phyloP scores from a whole-genome alignment of 2,113 vertebrate species.

The Phylloscopus trochiloides region DNA sequence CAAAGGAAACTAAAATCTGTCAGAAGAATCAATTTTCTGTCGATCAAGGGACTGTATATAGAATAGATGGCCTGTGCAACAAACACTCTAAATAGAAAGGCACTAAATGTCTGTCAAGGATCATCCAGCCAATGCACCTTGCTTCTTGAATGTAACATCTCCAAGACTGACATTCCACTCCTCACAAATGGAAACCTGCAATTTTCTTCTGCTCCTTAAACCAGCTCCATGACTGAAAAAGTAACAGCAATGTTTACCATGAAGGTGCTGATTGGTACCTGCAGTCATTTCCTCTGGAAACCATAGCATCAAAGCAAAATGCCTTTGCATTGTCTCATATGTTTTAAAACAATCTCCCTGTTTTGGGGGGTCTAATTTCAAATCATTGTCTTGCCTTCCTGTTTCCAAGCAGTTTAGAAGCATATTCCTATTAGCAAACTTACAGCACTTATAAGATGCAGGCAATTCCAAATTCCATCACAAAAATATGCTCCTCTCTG shows the following conservation, averaged over 20 bases:
- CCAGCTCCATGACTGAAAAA: not conserved
- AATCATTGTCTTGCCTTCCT: conserved; percentile 18
- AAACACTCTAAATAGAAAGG: not conserved
- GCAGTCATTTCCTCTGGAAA: not conserved
- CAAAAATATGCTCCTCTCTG: not conserved
- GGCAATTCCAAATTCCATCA: not conserved
- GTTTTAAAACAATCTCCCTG: not conserved
- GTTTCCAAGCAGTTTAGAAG: not conserved
- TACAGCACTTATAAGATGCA: not conserved
- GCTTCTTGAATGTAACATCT: not conserved
- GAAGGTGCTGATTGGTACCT: conserved; percentile 17
- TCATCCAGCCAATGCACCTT: not conserved
- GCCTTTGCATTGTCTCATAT: not conserved
- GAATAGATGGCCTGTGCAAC: not conserved
- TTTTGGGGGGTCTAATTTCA: not conserved
- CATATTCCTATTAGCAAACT: not conserved
- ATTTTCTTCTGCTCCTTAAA: not conserved
- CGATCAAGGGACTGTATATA: not conserved
- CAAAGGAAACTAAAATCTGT: not conserved
- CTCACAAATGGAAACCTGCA: not conserved
- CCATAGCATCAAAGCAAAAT: conserved; percentile 9
- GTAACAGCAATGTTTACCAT: not conserved
- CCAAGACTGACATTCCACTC: not conserved
- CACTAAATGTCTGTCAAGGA: not conserved
- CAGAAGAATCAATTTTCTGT: not conserved